Evolutionary conservation across 2,113 vertebrate species (phyloP).

Genomic region (mouse (Mus musculus)): GRCm39 chr6:106237001-106237500

Average conservation of each 20-base stretch:
- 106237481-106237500: conserved; percentile 52
- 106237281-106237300: conserved; percentile 89
- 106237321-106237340: conserved; percentile 93
- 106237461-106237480: conserved; percentile 80
- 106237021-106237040: not conserved
- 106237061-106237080: conserved; percentile 29
- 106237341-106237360: conserved; percentile 93
- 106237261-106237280: conserved; percentile 84
- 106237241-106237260: conserved; percentile 86
- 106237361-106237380: conserved; percentile 91
- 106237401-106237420: conserved; percentile 88
- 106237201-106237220: conserved; percentile 69
- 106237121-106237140: not conserved
- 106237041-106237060: not conserved
- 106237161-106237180: conserved; percentile 14
- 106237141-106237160: conserved; percentile 30
- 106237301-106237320: conserved; percentile 92
- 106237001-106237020: conserved; percentile 46
- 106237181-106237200: conserved; percentile 58
- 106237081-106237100: not conserved
- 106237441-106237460: conserved; percentile 83
- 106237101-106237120: conserved; percentile 34
- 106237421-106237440: conserved; percentile 83
- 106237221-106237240: conserved; percentile 85
- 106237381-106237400: conserved; percentile 89